Conservation (phyloP, 1,140 invertebrate species). For the Heliconius himera region DNA sequence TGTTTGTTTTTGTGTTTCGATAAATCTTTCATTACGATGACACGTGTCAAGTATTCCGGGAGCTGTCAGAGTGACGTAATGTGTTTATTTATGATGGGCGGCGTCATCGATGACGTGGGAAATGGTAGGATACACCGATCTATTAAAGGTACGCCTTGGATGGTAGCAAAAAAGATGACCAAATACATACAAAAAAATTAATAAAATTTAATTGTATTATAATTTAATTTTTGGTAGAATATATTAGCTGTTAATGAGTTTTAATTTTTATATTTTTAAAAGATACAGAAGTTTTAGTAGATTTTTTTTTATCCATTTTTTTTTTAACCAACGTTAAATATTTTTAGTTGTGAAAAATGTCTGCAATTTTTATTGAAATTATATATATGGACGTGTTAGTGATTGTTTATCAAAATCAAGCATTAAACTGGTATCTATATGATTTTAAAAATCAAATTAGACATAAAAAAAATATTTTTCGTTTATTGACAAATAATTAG, state of each 20-base stretch:
- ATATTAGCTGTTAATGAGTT: too few species aligned
- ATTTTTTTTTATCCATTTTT: neutral
- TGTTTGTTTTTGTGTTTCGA: neutral
- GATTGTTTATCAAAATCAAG: too few species aligned
- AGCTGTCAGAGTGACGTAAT: slow-evolving; percentile 75
- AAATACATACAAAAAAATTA: neutral
- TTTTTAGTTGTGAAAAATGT: too few species aligned
- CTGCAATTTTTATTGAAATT: too few species aligned
- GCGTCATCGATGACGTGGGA: slow-evolving; percentile 65
- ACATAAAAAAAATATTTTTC: neutral
- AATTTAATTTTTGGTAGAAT: neutral
- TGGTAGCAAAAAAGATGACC: neutral
- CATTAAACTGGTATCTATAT: too few species aligned
- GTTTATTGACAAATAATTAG: neutral
- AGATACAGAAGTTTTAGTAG: neutral
- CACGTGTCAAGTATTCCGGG: slow-evolving; percentile 67
- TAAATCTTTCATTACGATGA: slow-evolving; percentile 65
- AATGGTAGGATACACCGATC: slow-evolving; percentile 38
- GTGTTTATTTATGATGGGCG: slow-evolving; percentile 70
- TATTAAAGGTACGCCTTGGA: slow-evolving; percentile 23
- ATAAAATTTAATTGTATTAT: neutral
- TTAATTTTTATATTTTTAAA: too few species aligned
- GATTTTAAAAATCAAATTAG: neutral
- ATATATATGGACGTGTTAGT: too few species aligned
- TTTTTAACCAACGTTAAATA: too few species aligned